Evolutionary conservation across 2,113 vertebrate genomes (phyloP).

Genomic region (Apaloderma vittatum): DNA sequence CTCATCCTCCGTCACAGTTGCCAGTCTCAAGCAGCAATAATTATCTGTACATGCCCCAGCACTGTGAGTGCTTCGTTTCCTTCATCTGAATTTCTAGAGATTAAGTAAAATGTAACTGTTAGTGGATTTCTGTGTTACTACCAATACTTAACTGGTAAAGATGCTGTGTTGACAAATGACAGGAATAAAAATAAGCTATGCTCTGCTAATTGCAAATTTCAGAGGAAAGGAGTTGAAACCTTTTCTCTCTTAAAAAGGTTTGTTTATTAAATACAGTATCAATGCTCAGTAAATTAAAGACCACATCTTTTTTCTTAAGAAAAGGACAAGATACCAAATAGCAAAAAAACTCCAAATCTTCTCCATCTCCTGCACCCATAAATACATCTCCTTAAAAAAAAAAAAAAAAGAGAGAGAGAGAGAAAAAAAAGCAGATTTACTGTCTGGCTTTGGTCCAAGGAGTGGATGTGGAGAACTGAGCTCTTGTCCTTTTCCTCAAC

Average conservation of each 20-base stretch:
- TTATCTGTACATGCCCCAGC: background rate
- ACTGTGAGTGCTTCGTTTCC: background rate
- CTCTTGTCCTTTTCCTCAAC: background rate
- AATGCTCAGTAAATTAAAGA: background rate
- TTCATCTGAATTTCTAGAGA: background rate
- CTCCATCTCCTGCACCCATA: background rate
- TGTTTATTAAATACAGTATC: background rate
- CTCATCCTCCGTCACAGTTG: background rate
- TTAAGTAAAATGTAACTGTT: background rate
- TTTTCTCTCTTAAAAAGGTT: background rate
- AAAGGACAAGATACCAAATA: background rate
- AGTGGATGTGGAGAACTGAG: background rate
- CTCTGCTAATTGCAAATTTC: background rate
- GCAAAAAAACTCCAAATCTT: background rate
- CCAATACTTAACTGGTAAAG: accelerated
- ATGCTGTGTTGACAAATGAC: background rate
- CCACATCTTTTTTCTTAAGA: background rate
- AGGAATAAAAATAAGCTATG: background rate
- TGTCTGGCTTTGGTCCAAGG: background rate
- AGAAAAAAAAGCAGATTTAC: background rate
- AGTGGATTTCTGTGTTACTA: background rate
- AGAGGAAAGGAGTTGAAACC: background rate
- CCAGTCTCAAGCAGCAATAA: background rate
- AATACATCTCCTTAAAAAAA: background rate
- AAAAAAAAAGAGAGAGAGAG: background rate